Evolutionary conservation across 1,140 invertebrate genomes (phyloP).

Genomic region (Solenopsis invicta): DNA sequence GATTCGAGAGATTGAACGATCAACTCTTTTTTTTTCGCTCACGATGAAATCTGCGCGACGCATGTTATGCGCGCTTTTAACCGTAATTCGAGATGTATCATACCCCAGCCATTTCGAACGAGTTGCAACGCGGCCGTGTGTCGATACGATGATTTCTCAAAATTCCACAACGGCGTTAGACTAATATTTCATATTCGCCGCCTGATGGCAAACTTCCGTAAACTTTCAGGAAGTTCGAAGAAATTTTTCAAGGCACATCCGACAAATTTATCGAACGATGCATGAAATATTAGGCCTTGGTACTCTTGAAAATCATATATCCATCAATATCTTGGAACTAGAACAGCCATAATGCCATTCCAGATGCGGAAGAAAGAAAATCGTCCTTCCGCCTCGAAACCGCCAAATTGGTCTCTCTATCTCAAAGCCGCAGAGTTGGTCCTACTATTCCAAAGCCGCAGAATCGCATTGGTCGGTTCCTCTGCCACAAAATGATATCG

Average conservation of each 20-base stretch:
- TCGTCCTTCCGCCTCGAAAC: slow-evolving; percentile 50
- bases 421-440: slow-evolving; percentile 48
- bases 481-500: slow-evolving; percentile 48
- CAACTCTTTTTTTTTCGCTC: slow-evolving; percentile 8
- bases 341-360: slow-evolving; percentile 34
- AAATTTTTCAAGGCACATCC: slow-evolving; percentile 43
- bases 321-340: slow-evolving; percentile 46
- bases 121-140: slow-evolving; percentile 39
- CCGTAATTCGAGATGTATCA: slow-evolving; percentile 53
- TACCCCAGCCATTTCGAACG: background rate
- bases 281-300: slow-evolving; percentile 42
- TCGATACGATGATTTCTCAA: slow-evolving; percentile 13
- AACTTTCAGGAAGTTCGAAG: slow-evolving; percentile 11
- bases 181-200: slow-evolving; percentile 50
- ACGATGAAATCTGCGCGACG: background rate
- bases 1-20: slow-evolving; percentile 43
- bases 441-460: slow-evolving; percentile 51
- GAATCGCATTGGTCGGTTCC: slow-evolving; percentile 43
- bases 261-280: slow-evolving; percentile 48
- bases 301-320: slow-evolving; percentile 47
- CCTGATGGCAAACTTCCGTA: slow-evolving; percentile 43
- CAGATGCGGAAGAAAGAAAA: slow-evolving; percentile 52
- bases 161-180: slow-evolving; percentile 56
- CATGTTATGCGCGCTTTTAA: background rate
- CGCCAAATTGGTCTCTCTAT: slow-evolving; percentile 41